These are phyloP conservation scores for Strigamia maritima DNA, from an alignment of 2,888 invertebrate species.

Conservation along the genomic window DNA sequence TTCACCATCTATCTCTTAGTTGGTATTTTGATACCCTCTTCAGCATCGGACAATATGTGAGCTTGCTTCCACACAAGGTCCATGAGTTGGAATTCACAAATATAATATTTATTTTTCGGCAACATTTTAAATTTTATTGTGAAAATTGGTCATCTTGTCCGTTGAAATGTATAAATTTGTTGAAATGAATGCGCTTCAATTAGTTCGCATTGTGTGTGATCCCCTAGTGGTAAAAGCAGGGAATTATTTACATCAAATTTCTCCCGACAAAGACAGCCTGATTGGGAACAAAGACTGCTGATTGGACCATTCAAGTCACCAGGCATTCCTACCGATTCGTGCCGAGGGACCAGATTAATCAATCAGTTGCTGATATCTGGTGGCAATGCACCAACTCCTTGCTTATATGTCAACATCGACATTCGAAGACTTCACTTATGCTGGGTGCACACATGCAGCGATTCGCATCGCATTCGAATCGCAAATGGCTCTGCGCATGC, in stretches of 20 bases:
- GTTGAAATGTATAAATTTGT: background rate
- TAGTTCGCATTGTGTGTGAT: background rate
- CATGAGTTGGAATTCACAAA: no score
- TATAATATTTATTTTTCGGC: no score
- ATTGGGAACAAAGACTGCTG: conserved; percentile 27
- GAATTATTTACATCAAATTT: conserved; percentile 26
- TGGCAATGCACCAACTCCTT: background rate
- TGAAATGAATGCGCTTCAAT: conserved; percentile 1
- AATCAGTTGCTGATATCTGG: conserved; percentile 15
- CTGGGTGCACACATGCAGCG: no score
- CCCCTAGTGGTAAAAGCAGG: background rate
- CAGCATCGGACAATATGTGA: no score
- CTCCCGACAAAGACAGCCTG: conserved; percentile 6
- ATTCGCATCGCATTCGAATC: no score
- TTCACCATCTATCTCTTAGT: no score
- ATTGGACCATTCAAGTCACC: conserved; percentile 16
- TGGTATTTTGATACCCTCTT: no score
- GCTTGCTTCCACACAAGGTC: no score
- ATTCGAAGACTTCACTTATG: background rate
- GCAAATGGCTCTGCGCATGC: no score
- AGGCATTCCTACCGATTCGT: conserved; percentile 16
- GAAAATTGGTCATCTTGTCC: background rate
- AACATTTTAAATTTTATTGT: no score
- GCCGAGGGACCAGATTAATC: conserved; percentile 19
- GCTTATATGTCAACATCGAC: background rate